Conservation (phyloP, 2,888 invertebrate species). For the Scrobipalpa atriplicella region DNA sequence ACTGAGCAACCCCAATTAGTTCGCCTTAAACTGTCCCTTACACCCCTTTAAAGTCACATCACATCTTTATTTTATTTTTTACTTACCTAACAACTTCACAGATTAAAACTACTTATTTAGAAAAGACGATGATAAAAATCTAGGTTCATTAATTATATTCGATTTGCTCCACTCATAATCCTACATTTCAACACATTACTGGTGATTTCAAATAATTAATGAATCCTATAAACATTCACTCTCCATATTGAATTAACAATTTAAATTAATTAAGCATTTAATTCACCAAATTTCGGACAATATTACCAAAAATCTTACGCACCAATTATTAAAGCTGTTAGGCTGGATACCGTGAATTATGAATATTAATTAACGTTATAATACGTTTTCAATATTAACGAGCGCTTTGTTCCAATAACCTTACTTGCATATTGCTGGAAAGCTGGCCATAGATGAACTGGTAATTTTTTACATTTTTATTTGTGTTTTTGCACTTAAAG, state of each 20-base stretch:
- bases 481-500: too few species aligned
- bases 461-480: too few species aligned
- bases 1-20: too few species aligned
- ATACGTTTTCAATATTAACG: slow-evolving; percentile 23
- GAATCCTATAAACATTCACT: background rate
- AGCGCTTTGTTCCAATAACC: slow-evolving; percentile 9
- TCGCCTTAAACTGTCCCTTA: too few species aligned
- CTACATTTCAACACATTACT: background rate
- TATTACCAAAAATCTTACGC: slow-evolving; percentile 16
- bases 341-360: background rate
- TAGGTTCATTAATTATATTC: too few species aligned
- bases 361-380: slow-evolving; percentile 23
- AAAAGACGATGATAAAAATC: too few species aligned
- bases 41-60: too few species aligned
- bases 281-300: background rate
- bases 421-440: slow-evolving; percentile 21
- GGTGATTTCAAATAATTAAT: too few species aligned
- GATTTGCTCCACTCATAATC: too few species aligned
- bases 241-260: background rate
- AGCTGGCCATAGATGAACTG: background rate
- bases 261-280: slow-evolving; percentile 15
- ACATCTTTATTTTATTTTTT: too few species aligned
- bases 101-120: too few species aligned
- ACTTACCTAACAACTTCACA: too few species aligned
- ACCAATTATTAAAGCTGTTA: slow-evolving; percentile 12